phyloP scores from a whole-genome alignment of 1,140 invertebrate genomes.

The Drosophila kepulauana region DNA sequence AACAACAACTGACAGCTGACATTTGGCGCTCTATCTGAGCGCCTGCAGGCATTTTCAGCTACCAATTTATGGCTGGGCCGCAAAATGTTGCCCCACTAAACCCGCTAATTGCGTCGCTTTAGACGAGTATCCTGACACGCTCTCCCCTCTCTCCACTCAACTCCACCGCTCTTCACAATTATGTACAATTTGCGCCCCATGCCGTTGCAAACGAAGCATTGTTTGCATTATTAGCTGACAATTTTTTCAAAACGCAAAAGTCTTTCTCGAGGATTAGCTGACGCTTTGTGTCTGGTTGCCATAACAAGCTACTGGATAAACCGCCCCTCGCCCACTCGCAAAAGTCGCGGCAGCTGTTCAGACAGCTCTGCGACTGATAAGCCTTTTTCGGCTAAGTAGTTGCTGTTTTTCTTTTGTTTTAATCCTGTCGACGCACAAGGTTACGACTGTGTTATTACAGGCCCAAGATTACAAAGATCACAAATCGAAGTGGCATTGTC shows the following conservation, averaged over 20 bases:
- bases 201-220: slow-evolving; percentile 54
- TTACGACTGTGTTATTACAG: slow-evolving; percentile 65
- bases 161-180: slow-evolving; percentile 41
- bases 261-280: slow-evolving; percentile 57
- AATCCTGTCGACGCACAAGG: slow-evolving; percentile 33
- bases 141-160: neutral
- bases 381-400: slow-evolving; percentile 45
- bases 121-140: slow-evolving; percentile 37
- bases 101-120: slow-evolving; percentile 79
- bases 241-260: slow-evolving; percentile 54
- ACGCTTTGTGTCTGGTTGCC: slow-evolving; percentile 68
- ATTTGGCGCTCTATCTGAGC: slow-evolving; percentile 70
- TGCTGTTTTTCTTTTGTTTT: slow-evolving; percentile 60
- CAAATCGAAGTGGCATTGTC: neutral
- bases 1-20: slow-evolving; percentile 66
- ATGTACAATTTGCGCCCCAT: slow-evolving; percentile 64
- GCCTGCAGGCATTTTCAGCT: slow-evolving; percentile 56
- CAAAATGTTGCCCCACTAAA: slow-evolving; percentile 57
- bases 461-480: slow-evolving; percentile 10
- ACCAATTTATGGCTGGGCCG: slow-evolving; percentile 63
- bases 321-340: neutral
- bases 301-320: slow-evolving; percentile 27
- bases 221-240: slow-evolving; percentile 81
- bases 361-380: slow-evolving; percentile 45
- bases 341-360: slow-evolving; percentile 20